These are phyloP conservation scores for Andrena trimmerana DNA, from an alignment of 2,888 invertebrate species.

Conservation along the genomic window DNA sequence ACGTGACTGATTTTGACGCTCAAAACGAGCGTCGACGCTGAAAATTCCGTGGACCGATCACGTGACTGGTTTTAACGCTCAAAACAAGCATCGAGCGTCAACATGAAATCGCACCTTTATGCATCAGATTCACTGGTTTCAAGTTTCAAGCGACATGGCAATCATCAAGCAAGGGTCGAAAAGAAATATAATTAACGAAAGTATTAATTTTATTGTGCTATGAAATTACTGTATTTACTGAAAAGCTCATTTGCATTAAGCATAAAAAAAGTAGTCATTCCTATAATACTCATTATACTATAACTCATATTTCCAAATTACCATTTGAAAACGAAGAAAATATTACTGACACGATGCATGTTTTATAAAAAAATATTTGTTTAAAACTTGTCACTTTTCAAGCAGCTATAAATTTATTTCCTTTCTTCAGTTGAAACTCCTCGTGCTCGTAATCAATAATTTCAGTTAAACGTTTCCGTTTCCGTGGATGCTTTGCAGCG, in stretches of 20 bases:
- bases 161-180: no score
- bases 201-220: neutral
- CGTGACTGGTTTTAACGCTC: no score
- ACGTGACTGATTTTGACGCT: no score
- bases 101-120: no score
- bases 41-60: no score
- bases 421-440: slow-evolving; percentile 23
- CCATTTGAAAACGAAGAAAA: slow-evolving; percentile 10
- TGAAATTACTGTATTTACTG: neutral
- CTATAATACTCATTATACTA: no score
- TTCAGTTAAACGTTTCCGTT: slow-evolving; percentile 36
- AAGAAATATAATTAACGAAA: neutral
- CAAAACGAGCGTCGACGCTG: no score
- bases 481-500: slow-evolving; percentile 15
- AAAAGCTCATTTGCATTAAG: neutral
- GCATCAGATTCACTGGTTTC: no score
- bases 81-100: no score
- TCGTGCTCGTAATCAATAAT: slow-evolving; percentile 4
- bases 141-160: no score
- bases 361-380: slow-evolving; percentile 18
- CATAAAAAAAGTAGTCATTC: slow-evolving; percentile 10
- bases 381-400: slow-evolving; percentile 26
- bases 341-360: neutral
- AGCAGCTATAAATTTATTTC: slow-evolving; percentile 37
- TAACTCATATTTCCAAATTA: neutral